Base-by-base conservation (phyloP, 2,888 invertebrate genomes). In the Argyra leucocephala region DNA sequence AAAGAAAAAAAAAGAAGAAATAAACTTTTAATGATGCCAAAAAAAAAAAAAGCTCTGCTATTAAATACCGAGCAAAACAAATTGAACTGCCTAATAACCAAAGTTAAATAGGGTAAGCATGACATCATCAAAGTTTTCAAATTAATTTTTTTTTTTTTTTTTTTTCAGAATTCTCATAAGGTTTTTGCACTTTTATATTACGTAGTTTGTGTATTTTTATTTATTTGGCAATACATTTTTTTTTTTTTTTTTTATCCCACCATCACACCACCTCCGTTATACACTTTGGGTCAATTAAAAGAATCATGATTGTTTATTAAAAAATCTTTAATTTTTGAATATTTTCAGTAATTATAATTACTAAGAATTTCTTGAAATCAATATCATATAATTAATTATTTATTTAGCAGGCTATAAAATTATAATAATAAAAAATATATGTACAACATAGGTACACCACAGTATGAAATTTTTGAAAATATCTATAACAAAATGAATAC, bases 41-140 rank as follows among this genome's bases (percentile, higher is more conserved):
- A 48, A 6, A 18, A 48, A 48, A 48, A 48, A 48, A n/a, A 48
- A 2, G 48, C 48, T 48, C 18, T 48, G 48, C 48, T 15, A 48
- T 48, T 48, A n/a, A 48, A 48, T n/a, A 48, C 48, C n/a, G n/a
- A n/a, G n/a, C n/a, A n/a, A 18, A n/a, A n/a, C 48, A 48, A 48
- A 48, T 48, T 48, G n/a, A 48, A 48, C 18, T 18, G 48, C 48
- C 48, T 48, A 48, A 48, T 48, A 48, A 48, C 48, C 15, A 18
- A 48, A 48, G 48, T 48, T 48, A 48, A 48, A 48, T n/a, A 48
- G 48, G n/a, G n/a, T n/a, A n/a, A n/a, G 18, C 18, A 48, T 48
- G 48, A 48, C 48, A 48, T 48, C 48, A 48, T 48, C 48, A n/a
- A 48, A 48, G 18, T 18, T 48, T 48, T 48, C n/a, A 48, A 48